Percentiles rank a stretch among this genome's conserved stretches.
Conservation (phyloP, 2,113 vertebrate genomes). For the Scortum barcoo region DNA sequence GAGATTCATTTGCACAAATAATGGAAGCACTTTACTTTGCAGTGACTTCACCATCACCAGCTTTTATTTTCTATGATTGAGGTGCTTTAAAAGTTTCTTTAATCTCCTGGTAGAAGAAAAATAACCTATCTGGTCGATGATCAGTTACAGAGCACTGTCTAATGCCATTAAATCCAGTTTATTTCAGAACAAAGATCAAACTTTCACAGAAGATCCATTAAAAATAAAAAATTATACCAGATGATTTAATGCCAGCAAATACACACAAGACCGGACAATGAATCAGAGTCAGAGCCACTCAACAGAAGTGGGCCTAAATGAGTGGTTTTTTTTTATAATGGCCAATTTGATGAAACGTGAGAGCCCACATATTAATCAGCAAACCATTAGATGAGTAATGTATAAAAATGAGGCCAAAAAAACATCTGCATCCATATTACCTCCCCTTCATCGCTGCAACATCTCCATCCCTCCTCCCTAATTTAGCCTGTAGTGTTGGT, state of each 20-base stretch:
- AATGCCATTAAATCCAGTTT: not conserved
- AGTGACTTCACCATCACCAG: not conserved
- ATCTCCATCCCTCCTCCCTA: not conserved
- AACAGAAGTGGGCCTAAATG: slow-evolving; percentile 19
- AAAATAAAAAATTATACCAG: not conserved
- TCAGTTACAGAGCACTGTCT: not conserved
- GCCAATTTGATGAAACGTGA: slow-evolving; percentile 17
- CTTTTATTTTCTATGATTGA: not conserved
- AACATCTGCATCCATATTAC: not conserved
- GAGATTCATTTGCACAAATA: slow-evolving; percentile 15
- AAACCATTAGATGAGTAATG: slow-evolving; percentile 38
- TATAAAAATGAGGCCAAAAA: not conserved
- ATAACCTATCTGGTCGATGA: not conserved
- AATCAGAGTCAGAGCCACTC: slow-evolving; percentile 7
- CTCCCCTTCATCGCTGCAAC: not conserved
- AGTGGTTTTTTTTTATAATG: not conserved
- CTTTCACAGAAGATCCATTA: not conserved
- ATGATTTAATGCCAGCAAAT: not conserved
- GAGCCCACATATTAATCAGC: slow-evolving; percentile 31
- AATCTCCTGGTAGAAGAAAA: not conserved
- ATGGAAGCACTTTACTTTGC: not conserved
- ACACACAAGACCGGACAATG: not conserved
- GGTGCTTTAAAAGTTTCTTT: not conserved
- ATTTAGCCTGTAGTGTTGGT: not conserved
- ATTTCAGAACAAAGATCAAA: not conserved